Conservation (phyloP, 1,140 invertebrate genomes). For the Drosophila dunni region DNA sequence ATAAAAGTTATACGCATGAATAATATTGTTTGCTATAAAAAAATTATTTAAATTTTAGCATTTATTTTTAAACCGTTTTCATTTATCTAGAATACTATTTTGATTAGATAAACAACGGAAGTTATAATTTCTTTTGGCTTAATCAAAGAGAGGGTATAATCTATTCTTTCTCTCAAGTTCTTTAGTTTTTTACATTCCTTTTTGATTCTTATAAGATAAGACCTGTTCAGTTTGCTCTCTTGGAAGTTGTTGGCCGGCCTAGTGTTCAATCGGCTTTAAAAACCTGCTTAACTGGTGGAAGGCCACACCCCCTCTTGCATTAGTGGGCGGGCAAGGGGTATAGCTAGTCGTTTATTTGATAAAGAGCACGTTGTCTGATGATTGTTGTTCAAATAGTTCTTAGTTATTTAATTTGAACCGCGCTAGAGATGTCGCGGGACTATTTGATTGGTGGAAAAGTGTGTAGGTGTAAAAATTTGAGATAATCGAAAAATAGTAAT, state of each 20-base stretch:
- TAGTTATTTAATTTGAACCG: conserved; percentile 5
- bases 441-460: no score
- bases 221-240: conserved; percentile 8
- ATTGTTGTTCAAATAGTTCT: conserved; percentile 19
- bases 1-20: no score
- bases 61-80: no score
- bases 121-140: no score
- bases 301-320: background rate
- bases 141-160: conserved; percentile 4
- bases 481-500: no score
- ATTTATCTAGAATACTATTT: no score
- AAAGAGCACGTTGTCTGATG: conserved; percentile 48
- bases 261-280: conserved; percentile 11
- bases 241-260: conserved; percentile 11
- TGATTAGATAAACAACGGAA: no score
- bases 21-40: no score
- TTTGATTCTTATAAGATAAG: conserved; percentile 30
- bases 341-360: conserved; percentile 20
- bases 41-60: no score
- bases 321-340: background rate
- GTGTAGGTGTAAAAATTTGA: no score
- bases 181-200: background rate
- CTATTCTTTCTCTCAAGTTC: background rate
- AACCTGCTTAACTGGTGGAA: conserved; percentile 30
- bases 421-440: no score